Base-by-base conservation (phyloP, 2,888 invertebrate species). In the Catocala fraxini region DNA sequence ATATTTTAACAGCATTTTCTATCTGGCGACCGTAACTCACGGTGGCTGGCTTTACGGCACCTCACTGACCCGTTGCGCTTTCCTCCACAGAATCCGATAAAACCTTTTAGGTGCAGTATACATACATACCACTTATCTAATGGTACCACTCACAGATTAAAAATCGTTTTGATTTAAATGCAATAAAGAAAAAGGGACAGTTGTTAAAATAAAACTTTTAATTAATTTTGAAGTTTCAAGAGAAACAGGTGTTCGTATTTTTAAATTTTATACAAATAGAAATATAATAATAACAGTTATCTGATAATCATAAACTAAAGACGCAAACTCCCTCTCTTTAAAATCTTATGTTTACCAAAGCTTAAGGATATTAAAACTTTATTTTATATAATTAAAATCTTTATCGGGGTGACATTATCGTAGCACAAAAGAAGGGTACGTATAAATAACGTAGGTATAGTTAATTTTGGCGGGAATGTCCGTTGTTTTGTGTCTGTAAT, bases 1-100 rank as follows among this genome's bases (percentile, higher is more conserved):
- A 53, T 73, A 77, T 77, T 74, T 74, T 74, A 71, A 75, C 63
- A 75, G 62, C 54, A 41, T 61, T 67, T 75, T 71, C 77, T 64
- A 75, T 69, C 45, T 66, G 52, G 33, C 52, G 53, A 53, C 54
- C 60, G 56, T 75, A 65, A 74, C 45, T 75, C 63, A 69, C 57
- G 12, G 33, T 39, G 34, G 39, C 7, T 11, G 42, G 41, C 13
- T 74, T 75, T 77, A 77, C 59, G 65, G 65, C 65, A 33, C 13
- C 46, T 49, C 43, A 47, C 42, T 52, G 48, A 55, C 51, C 58
- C 43, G 33, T 59, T 51, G 51, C 10, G 48, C 65, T 73, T 65
- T 60, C 39, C 53, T 35, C 52, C 33, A 58, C 53, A 61, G 61
- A 54, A 51, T 67, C 45, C 15, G 51, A 42, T 47, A 34, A 56